Percentiles rank a stretch among this genome's conserved stretches.
Conservation (phyloP, 2,888 invertebrate genomes). For the Nomada flava region DNA sequence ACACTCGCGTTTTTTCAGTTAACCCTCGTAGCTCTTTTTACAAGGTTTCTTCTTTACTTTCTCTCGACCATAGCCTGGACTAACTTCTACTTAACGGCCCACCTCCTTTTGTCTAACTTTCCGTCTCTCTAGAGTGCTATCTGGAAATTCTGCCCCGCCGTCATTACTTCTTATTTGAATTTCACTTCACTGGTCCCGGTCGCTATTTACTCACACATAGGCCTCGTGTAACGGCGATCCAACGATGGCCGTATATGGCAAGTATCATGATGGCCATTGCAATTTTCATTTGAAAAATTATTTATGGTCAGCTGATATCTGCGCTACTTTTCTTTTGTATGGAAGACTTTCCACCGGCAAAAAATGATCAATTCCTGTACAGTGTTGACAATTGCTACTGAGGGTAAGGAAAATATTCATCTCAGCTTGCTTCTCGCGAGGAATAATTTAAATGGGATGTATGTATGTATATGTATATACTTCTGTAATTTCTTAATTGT, state of each 20-base stretch:
- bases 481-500: too few relatives aligned
- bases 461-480: too few relatives aligned
- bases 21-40: slow-evolving; percentile 13
- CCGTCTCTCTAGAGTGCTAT: slow-evolving; percentile 25
- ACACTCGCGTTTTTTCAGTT: background rate
- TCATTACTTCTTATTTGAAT: slow-evolving; percentile 51
- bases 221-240: slow-evolving; percentile 15
- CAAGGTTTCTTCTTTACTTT: slow-evolving; percentile 37
- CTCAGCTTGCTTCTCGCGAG: too few relatives aligned
- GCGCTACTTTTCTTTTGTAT: background rate
- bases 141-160: slow-evolving; percentile 22
- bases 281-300: too few relatives aligned
- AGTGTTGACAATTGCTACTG: too few relatives aligned
- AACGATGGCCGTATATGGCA: background rate
- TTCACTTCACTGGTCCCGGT: slow-evolving; percentile 22
- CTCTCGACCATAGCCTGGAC: slow-evolving; percentile 1
- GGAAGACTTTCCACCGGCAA: too few relatives aligned
- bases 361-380: too few relatives aligned
- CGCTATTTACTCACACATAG: background rate
- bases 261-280: too few relatives aligned
- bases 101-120: slow-evolving; percentile 21
- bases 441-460: too few relatives aligned
- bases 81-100: background rate
- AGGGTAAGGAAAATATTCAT: too few relatives aligned
- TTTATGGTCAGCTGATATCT: too few relatives aligned